These are phyloP conservation scores for Melanotaenia boesemani DNA, from an alignment of 2,797 vertebrate species.

Conservation along the genomic window DNA sequence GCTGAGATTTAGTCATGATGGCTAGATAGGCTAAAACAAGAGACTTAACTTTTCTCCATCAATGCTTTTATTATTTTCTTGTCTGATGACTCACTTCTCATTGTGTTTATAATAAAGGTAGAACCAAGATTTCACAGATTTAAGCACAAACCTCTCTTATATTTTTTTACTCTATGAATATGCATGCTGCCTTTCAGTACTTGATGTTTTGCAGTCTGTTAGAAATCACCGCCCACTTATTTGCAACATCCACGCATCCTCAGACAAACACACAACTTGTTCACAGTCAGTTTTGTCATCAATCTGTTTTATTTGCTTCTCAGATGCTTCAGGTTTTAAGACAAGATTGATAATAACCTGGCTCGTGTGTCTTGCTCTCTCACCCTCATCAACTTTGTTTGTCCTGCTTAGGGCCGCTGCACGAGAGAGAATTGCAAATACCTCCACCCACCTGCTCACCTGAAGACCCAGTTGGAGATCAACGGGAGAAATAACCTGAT, in stretches of 20 bases:
- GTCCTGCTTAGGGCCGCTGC: conserved; percentile 87
- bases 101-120: conserved; percentile 1
- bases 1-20: conserved; percentile 6
- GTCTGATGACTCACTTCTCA: not conserved
- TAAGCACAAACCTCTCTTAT: not conserved
- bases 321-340: conserved; percentile 11
- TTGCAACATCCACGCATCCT: conserved; percentile 34
- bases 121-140: conserved; percentile 9
- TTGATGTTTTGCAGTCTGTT: conserved; percentile 30
- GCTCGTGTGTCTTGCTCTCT: conserved; percentile 1
- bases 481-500: conserved; percentile 97
- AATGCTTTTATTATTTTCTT: not conserved
- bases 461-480: conserved; percentile 98
- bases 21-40: conserved; percentile 1
- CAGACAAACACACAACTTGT: conserved; percentile 43
- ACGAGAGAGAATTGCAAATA: conserved; percentile 98
- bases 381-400: not conserved
- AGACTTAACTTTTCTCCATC: not conserved
- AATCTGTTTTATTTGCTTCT: conserved; percentile 16
- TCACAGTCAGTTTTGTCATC: conserved; percentile 27
- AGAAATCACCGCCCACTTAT: conserved; percentile 26
- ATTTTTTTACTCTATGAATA: conserved; percentile 53
- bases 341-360: conserved; percentile 24
- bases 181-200: conserved; percentile 48
- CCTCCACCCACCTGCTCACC: conserved; percentile 95